Conservation (phyloP, 2,113 vertebrate species). For the Greenwoodochromis staneri region DNA sequence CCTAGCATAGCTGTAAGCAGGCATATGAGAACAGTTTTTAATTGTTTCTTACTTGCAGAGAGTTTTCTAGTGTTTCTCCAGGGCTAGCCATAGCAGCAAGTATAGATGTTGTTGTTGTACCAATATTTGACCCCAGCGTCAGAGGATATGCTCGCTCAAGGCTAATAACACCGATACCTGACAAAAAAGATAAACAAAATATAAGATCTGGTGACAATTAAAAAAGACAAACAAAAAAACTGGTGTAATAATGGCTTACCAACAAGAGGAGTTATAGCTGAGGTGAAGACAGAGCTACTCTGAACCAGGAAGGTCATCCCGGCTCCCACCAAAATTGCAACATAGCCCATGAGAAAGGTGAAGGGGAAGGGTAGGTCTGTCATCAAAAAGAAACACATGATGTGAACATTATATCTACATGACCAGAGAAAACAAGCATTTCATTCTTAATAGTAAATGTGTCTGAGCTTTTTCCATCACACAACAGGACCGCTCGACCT, state of each 20-base stretch:
- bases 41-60: conserved; percentile 80
- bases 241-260: conserved; percentile 68
- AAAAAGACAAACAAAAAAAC: neutral
- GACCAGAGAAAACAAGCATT: neutral
- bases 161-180: conserved; percentile 92
- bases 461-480: conserved; percentile 12
- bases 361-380: conserved; percentile 95
- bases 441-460: conserved; percentile 10
- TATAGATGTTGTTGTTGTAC: conserved; percentile 95
- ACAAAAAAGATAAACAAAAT: neutral
- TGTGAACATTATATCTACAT: neutral
- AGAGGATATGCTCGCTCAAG: conserved; percentile 91
- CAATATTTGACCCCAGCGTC: conserved; percentile 92
- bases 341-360: conserved; percentile 87
- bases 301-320: conserved; percentile 96
- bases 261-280: conserved; percentile 91
- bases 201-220: neutral
- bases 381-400: neutral
- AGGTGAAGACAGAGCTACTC: conserved; percentile 97
- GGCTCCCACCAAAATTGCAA: conserved; percentile 89
- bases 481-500: conserved; percentile 17
- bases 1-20: neutral
- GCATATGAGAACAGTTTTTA: neutral
- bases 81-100: conserved; percentile 91
- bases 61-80: conserved; percentile 76